These are phyloP conservation scores for Drosophila takahashii DNA, from an alignment of 1,140 invertebrate species.

Conservation along the genomic window DNA sequence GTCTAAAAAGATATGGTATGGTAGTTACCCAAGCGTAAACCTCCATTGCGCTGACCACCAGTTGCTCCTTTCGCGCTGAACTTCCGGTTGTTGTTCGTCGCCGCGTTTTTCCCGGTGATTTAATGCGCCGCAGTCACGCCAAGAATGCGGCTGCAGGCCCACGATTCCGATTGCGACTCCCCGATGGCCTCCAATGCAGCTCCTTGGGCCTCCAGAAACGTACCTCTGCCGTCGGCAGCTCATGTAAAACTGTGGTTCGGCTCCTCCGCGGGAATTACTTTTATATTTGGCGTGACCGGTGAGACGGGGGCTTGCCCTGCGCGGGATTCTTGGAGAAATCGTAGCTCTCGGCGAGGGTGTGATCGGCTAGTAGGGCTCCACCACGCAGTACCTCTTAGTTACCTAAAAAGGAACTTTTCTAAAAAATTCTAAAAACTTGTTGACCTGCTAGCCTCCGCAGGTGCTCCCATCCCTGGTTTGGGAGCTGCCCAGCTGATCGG, in stretches of 20 bases:
- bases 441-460: too few relatives aligned
- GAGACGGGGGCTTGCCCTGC: too few relatives aligned
- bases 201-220: conserved; percentile 36
- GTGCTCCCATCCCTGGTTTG: too few relatives aligned
- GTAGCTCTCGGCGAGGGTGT: too few relatives aligned
- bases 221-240: conserved; percentile 50
- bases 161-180: conserved; percentile 5
- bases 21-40: conserved; percentile 69
- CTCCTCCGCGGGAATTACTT: conserved; percentile 59
- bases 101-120: conserved; percentile 59
- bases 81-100: conserved; percentile 74
- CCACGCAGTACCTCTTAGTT: too few relatives aligned
- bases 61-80: conserved; percentile 64
- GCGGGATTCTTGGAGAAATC: too few relatives aligned
- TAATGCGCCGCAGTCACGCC: conserved; percentile 75
- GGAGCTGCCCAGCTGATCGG: too few relatives aligned
- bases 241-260: conserved; percentile 68
- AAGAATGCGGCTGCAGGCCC: conserved; percentile 41
- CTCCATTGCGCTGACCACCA: conserved; percentile 61
- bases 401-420: too few relatives aligned
- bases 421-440: too few relatives aligned
- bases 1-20: not conserved
- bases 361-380: too few relatives aligned
- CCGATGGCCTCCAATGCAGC: conserved; percentile 11
- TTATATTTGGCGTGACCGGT: conserved; percentile 62